phyloP scores from a whole-genome alignment of 1,140 invertebrate genomes.

The Agrilus planipennis region DNA sequence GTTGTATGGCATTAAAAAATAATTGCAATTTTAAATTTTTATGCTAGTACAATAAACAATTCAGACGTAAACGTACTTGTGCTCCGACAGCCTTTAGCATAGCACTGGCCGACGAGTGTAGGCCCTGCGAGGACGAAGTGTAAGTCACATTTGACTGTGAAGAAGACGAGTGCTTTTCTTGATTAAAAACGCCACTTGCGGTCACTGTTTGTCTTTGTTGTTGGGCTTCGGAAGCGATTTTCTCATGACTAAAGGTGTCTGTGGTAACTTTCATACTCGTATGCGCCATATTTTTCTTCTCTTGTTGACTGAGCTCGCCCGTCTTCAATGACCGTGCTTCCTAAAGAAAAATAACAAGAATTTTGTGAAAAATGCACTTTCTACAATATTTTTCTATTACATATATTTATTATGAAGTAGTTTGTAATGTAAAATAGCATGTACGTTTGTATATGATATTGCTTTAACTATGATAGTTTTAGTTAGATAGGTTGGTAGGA shows the following conservation, averaged over 20 bases:
- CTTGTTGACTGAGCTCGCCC: slow-evolving; percentile 70
- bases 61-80: slow-evolving; percentile 21
- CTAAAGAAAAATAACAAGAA: no score
- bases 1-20: no score
- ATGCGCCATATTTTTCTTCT: slow-evolving; percentile 62
- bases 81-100: slow-evolving; percentile 17
- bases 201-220: slow-evolving; percentile 74
- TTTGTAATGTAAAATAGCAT: no score
- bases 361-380: no score
- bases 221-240: slow-evolving; percentile 70
- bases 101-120: slow-evolving; percentile 29
- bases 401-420: no score
- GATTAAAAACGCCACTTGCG: slow-evolving; percentile 62
- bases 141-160: slow-evolving; percentile 54
- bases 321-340: slow-evolving; percentile 68
- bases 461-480: no score
- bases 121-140: slow-evolving; percentile 60
- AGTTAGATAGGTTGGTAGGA: no score
- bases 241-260: slow-evolving; percentile 73
- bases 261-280: slow-evolving; percentile 69
- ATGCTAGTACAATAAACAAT: no score
- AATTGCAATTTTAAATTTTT: no score
- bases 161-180: slow-evolving; percentile 56
- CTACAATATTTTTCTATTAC: no score
- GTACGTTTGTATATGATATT: no score